Evolutionary conservation across 2,797 vertebrate species (phyloP).

Genomic region (Diglossa cyanea): DNA sequence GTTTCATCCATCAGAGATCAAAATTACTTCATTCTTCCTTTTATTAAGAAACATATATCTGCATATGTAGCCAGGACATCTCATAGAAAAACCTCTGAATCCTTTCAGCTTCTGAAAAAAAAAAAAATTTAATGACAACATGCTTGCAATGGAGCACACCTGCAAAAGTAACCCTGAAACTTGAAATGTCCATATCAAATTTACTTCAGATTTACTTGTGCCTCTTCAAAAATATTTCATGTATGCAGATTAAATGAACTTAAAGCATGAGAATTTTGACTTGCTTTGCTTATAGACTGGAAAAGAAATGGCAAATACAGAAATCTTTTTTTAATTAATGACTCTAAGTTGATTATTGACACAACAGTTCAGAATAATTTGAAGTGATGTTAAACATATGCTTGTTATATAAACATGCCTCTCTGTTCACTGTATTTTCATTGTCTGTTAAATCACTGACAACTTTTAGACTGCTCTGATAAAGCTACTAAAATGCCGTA

Average conservation of each 20-base stretch:
- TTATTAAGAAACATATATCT: background rate
- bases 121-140: background rate
- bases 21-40: slow-evolving; percentile 25
- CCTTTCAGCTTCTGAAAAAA: slow-evolving; percentile 11
- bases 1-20: slow-evolving; percentile 40
- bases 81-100: background rate
- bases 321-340: background rate
- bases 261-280: background rate
- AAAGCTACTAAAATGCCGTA: background rate
- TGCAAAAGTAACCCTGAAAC: background rate
- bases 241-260: background rate
- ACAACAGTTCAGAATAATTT: background rate
- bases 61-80: background rate
- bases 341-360: background rate
- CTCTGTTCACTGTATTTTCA: background rate
- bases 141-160: background rate
- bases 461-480: background rate
- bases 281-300: background rate
- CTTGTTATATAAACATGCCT: background rate
- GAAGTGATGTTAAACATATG: background rate
- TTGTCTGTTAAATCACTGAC: background rate
- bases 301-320: background rate
- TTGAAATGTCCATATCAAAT: background rate
- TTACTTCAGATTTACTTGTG: background rate
- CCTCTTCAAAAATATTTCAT: background rate